Percentiles rank a stretch among this genome's conserved stretches.
Conservation (phyloP, 2,888 invertebrate genomes). For the Archaeoteleia sp. region DNA sequence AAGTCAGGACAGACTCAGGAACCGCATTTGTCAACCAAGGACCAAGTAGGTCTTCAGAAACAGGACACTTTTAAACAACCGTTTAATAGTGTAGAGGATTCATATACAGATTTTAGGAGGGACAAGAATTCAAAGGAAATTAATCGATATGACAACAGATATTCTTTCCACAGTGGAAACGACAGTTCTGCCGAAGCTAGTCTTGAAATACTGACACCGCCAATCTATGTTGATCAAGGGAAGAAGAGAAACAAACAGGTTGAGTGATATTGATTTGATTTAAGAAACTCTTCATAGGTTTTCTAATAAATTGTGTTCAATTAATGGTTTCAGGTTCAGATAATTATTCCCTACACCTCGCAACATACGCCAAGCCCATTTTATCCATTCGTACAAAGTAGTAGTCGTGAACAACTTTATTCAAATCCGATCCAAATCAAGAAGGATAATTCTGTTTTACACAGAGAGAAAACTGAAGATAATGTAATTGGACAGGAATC, state of each 20-base stretch:
- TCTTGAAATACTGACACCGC: constrained; percentile 25
- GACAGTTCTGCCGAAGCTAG: constrained; percentile 34
- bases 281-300: too few species aligned
- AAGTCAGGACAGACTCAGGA: constrained; percentile 11
- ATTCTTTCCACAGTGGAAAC: constrained; percentile 18
- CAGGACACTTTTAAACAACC: neutral
- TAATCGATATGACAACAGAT: constrained; percentile 29
- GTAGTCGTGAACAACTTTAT: constrained; percentile 54
- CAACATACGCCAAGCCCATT: constrained; percentile 78
- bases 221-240: constrained; percentile 15
- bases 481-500: constrained; percentile 58
- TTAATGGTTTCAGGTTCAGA: constrained; percentile 80
- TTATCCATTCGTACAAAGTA: constrained; percentile 69
- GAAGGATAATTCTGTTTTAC: constrained; percentile 6
- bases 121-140: constrained; percentile 30
- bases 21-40: constrained; percentile 1
- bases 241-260: constrained; percentile 37
- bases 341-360: constrained; percentile 87
- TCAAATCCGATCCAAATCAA: constrained; percentile 2
- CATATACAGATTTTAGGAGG: neutral
- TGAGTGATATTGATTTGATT: neutral
- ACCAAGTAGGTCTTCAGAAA: neutral
- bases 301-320: constrained; percentile 73
- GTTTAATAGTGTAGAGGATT: neutral
- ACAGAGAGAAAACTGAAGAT: constrained; percentile 42